Evolutionary conservation across 2,113 vertebrate genomes (phyloP).

Genomic region (Planiliza haematocheilus): DNA sequence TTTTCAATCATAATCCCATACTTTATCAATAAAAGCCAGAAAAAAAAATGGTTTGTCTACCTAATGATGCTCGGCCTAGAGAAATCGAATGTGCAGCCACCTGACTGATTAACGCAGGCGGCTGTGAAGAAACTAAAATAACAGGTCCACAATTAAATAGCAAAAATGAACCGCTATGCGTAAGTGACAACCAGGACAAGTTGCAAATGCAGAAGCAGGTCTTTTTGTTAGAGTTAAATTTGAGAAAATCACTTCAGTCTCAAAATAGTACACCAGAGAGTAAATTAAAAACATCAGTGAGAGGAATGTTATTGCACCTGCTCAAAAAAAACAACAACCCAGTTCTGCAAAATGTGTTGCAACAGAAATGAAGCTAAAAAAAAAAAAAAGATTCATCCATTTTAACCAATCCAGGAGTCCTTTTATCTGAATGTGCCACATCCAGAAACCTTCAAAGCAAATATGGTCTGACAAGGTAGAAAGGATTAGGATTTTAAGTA

Average conservation of each 20-base stretch:
- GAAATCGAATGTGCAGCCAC: neutral
- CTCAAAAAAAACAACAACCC: neutral
- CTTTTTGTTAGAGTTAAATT: no score
- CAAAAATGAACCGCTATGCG: no score
- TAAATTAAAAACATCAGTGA: neutral
- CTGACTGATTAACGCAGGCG: slow-evolving; percentile 4
- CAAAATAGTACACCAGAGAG: no score
- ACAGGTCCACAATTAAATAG: no score
- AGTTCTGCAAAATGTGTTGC: neutral
- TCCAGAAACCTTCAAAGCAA: neutral
- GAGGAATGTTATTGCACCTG: neutral
- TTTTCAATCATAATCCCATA: neutral
- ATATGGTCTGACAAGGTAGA: neutral
- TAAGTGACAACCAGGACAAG: no score
- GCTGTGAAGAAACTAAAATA: neutral
- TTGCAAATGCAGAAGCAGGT: no score
- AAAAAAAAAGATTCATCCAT: neutral
- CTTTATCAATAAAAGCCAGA: neutral
- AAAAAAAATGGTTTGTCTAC: slow-evolving; percentile 5
- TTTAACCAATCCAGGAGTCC: neutral
- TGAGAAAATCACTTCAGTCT: no score
- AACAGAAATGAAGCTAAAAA: no score
- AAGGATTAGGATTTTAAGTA: neutral
- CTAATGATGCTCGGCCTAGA: slow-evolving; percentile 3
- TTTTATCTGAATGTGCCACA: neutral